Conservation (phyloP, 2,888 invertebrate genomes). For the Melipona bicolor region DNA sequence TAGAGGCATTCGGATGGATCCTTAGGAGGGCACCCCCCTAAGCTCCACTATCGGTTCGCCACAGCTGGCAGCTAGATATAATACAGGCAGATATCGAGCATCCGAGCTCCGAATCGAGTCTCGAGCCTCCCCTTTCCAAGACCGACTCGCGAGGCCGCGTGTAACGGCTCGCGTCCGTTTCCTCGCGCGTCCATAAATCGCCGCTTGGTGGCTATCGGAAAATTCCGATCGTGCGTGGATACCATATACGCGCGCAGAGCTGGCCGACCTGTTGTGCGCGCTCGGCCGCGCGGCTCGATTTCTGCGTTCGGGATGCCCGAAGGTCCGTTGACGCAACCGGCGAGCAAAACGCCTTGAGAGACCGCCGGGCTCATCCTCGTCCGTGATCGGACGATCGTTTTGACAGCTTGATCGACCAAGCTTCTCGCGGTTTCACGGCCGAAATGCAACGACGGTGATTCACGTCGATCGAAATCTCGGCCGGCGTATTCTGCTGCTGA, state of each 20-base stretch:
- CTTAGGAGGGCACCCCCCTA: slow-evolving; percentile 38
- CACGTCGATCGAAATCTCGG: background rate
- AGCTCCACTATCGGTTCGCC: slow-evolving; percentile 67
- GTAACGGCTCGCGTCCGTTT: slow-evolving; percentile 60
- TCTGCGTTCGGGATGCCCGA: slow-evolving; percentile 48
- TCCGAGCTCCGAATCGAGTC: slow-evolving; percentile 56
- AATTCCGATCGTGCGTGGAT: slow-evolving; percentile 77
- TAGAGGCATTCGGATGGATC: background rate
- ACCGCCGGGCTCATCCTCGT: background rate
- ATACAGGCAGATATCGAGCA: slow-evolving; percentile 70
- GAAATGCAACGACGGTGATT: background rate
- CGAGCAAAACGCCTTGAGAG: slow-evolving; percentile 35
- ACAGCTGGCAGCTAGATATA: slow-evolving; percentile 66
- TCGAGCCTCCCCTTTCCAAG: slow-evolving; percentile 51
- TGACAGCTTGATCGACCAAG: background rate
- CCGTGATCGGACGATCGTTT: background rate
- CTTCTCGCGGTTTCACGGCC: background rate
- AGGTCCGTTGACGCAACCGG: slow-evolving; percentile 42
- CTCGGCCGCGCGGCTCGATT: slow-evolving; percentile 27
- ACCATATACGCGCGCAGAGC: slow-evolving; percentile 71
- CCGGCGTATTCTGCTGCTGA: background rate
- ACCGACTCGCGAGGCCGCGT: slow-evolving; percentile 45
- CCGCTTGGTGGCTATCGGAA: slow-evolving; percentile 75
- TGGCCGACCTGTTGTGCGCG: slow-evolving; percentile 36
- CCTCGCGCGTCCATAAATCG: slow-evolving; percentile 74